Conservation (phyloP, 2,888 invertebrate genomes). For the Phengaris arion region DNA sequence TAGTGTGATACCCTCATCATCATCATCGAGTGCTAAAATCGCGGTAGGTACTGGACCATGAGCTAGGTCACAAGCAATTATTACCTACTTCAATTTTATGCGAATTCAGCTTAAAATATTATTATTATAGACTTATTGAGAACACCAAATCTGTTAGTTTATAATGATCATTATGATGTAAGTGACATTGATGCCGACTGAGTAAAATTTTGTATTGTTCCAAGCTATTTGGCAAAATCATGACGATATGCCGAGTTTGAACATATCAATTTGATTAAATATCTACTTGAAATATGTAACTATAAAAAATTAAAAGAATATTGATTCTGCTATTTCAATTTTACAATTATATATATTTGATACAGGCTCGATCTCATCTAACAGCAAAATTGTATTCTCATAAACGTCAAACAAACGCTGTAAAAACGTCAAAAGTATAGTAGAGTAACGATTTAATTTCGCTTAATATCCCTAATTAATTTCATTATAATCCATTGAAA, state of each 20-base stretch:
- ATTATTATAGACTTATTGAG: not conserved
- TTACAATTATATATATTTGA: too few relatives aligned
- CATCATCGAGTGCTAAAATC: not conserved
- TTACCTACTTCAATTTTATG: not conserved
- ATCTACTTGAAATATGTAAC: not conserved
- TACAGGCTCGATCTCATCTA: too few relatives aligned
- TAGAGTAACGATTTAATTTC: too few relatives aligned
- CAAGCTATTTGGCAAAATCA: not conserved
- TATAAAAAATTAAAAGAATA: too few relatives aligned
- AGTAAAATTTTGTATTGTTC: not conserved
- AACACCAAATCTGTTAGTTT: not conserved
- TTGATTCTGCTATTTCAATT: too few relatives aligned
- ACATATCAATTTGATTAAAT: not conserved
- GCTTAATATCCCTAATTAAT: too few relatives aligned
- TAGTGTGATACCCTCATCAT: slow-evolving; percentile 28
- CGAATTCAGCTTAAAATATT: not conserved
- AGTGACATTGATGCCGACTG: not conserved
- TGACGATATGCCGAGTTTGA: not conserved
- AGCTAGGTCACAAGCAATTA: too few relatives aligned
- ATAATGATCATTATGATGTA: not conserved
- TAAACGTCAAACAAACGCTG: too few relatives aligned
- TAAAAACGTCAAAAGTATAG: too few relatives aligned
- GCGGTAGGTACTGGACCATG: not conserved
- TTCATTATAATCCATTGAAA: too few relatives aligned
- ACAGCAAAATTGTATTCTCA: too few relatives aligned